Percentiles rank a stretch among this genome's conserved stretches.
Evolutionary conservation across 2,797 vertebrate genomes (phyloP).

Genomic region (Aldrovandia affinis): DNA sequence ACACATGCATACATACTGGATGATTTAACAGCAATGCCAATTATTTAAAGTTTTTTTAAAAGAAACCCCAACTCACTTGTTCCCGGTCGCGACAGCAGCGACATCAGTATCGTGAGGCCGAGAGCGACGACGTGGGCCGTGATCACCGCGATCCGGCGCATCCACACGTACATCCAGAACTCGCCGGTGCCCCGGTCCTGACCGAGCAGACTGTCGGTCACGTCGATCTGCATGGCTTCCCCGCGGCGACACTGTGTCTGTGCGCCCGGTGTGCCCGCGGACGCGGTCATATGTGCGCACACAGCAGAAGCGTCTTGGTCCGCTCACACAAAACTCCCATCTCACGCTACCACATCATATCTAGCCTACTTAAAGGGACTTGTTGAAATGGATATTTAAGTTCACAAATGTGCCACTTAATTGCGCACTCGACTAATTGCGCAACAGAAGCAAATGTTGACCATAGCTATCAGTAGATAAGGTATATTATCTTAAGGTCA

Average conservation of each 20-base stretch:
- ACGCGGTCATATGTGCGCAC: not conserved
- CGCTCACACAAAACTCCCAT: not conserved
- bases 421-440: not conserved
- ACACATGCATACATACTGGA: too few relatives aligned
- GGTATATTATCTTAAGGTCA: not conserved
- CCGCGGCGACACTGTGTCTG: not conserved
- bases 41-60: too few relatives aligned
- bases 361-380: not conserved
- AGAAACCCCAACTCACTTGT: slow-evolving; percentile 75
- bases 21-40: too few relatives aligned
- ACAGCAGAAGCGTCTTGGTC: not conserved
- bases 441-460: not conserved
- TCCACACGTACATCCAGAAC: slow-evolving; percentile 75
- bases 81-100: slow-evolving; percentile 81
- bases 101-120: slow-evolving; percentile 74
- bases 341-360: not conserved
- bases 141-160: slow-evolving; percentile 72
- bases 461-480: not conserved
- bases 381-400: not conserved
- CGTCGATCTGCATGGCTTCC: slow-evolving; percentile 57
- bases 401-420: not conserved
- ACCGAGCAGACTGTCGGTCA: slow-evolving; percentile 70
- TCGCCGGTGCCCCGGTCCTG: slow-evolving; percentile 64
- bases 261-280: not conserved
- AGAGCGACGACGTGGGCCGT: slow-evolving; percentile 76